Percentiles rank a stretch among this genome's conserved stretches.
These are phyloP conservation scores for Lepidurus couesii DNA, from an alignment of 1,140 invertebrate genomes.

Conservation along the genomic window DNA sequence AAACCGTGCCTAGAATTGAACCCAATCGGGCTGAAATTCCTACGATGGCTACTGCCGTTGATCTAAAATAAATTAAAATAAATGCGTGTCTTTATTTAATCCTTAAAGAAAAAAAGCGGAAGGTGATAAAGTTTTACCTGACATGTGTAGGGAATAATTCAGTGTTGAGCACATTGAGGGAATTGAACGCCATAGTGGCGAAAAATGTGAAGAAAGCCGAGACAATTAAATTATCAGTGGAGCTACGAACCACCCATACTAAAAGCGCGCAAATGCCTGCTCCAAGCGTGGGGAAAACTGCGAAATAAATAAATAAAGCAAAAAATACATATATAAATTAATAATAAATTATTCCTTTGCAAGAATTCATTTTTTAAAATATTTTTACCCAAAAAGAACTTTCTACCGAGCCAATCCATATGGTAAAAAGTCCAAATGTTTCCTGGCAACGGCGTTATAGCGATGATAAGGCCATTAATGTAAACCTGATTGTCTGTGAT, in stretches of 20 bases:
- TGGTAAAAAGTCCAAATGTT: constrained; percentile 22
- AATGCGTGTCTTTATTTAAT: background rate
- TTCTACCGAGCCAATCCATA: constrained; percentile 8
- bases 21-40: background rate
- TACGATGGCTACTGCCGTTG: constrained; percentile 1
- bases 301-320: background rate
- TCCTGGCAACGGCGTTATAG: background rate
- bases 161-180: background rate
- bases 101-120: background rate
- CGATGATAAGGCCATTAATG: background rate
- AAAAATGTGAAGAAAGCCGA: background rate
- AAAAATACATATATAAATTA: background rate
- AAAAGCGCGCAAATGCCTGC: constrained; percentile 7
- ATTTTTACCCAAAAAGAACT: background rate
- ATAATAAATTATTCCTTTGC: background rate
- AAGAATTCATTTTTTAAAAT: background rate
- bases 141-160: background rate
- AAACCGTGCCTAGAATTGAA: background rate
- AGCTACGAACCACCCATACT: background rate
- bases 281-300: background rate
- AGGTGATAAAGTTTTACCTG: background rate
- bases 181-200: background rate
- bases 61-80: background rate
- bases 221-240: background rate
- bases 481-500: background rate